Percentiles rank a stretch among this genome's conserved stretches.
phyloP scores from a whole-genome alignment of 2,113 vertebrate species.

The Nannospalax galili region DNA sequence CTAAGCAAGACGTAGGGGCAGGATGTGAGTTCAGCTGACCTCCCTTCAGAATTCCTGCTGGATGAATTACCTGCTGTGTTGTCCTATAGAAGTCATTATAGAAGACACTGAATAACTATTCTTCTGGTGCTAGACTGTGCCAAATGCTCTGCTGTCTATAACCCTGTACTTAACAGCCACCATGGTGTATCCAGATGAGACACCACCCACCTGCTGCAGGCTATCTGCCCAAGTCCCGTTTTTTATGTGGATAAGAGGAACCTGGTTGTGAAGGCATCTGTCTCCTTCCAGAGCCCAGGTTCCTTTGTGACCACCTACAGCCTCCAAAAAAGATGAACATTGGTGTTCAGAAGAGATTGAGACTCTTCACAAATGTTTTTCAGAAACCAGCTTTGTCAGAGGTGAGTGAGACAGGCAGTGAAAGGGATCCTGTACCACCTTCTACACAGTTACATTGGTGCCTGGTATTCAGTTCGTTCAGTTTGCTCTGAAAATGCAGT shows the following conservation, averaged over 20 bases:
- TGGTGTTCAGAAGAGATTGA: neutral
- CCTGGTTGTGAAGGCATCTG: neutral
- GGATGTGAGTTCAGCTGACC: neutral
- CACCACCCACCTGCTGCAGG: too few species aligned
- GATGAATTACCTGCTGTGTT: neutral
- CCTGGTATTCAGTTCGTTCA: too few species aligned
- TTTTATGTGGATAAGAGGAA: neutral
- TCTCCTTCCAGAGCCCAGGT: neutral
- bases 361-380: neutral
- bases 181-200: rapidly evolving
- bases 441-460: neutral
- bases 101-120: neutral
- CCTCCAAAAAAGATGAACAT: neutral
- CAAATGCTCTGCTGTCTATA: neutral
- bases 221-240: too few species aligned
- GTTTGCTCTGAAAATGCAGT: neutral
- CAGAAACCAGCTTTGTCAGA: neutral
- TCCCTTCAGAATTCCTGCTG: neutral
- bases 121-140: neutral
- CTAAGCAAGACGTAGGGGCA: neutral
- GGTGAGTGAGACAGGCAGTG: neutral
- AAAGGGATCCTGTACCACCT: neutral
- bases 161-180: neutral
- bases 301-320: neutral
- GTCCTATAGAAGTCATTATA: neutral